Evolutionary conservation across 23 tunicate species (phyloP), one percentile per base, ranked within the genome.

Genomic region (Oikopleura vanhoeffeni): DNA sequence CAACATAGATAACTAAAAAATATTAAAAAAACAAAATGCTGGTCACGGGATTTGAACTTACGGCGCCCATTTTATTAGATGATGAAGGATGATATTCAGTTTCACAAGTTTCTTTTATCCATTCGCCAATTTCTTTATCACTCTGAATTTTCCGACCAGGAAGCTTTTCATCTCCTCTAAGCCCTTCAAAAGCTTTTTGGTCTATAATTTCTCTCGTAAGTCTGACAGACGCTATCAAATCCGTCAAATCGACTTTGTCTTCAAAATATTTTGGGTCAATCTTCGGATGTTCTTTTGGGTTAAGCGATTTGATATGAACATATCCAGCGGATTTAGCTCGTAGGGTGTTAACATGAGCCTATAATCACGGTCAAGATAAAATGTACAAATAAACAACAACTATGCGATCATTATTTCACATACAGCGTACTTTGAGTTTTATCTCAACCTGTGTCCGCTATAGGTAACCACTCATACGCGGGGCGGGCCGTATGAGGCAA

Each of bases 51-150:
- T 41, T n/a, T n/a, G n/a, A n/a, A n/a, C n/a, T n/a, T n/a, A n/a
- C n/a, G n/a, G n/a, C n/a, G n/a, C 98, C 98, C 98, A 93, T 93
- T 76, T 90, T 93, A 82, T 89, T 86, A 4, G 98, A 89, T 34
- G 94, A 91, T 0, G 91, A 89, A 32, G 98, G 98, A 83, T 93
- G 98, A 76, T 93, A 93, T 30, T 94, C 91, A 1, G 91, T 40
- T 75, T 93, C 98, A 49, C 88, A 88, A 35, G 85, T 84, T 83
- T 86, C 89, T 13, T 92, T 83, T 1, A 93, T 94, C 85, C 88
- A 90, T 41, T 87, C 98, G 60, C 88, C 95, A 36, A 93, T 86
- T 76, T 93, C 91, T 0, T 84, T 86, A 42, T 93, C 95, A 0
- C 88, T 57, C 83, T 89, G 88, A 27, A 57, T 76, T 91, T 92